Percentiles rank a stretch among this genome's conserved stretches.
These are phyloP conservation scores for Pseudochaenichthys georgianus DNA, from an alignment of 2,797 vertebrate species.

Conservation along the genomic window DNA sequence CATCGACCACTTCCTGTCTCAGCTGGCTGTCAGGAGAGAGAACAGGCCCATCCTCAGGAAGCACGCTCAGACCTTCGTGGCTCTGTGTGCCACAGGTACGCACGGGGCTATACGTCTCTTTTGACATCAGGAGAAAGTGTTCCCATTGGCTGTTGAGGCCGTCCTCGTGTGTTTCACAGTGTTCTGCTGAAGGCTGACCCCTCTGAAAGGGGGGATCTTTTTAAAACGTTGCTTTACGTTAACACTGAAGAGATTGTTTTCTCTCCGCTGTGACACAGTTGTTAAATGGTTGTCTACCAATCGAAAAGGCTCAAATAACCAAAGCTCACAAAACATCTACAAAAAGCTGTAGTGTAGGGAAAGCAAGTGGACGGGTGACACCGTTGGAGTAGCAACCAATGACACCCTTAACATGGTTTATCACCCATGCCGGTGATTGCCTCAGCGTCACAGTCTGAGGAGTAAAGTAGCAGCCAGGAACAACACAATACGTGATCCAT, in stretches of 20 bases:
- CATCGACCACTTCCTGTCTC: conserved; percentile 95
- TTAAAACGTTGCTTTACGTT: background rate
- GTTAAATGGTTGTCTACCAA: too few species aligned
- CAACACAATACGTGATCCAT: too few species aligned
- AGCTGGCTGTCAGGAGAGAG: conserved; percentile 90
- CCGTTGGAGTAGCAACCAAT: too few species aligned
- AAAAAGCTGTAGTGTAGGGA: too few species aligned
- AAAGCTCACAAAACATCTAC: too few species aligned
- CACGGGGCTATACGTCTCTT: background rate
- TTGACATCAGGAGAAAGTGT: background rate
- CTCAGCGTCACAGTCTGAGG: too few species aligned
- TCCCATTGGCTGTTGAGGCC: background rate
- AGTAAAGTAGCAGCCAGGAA: too few species aligned
- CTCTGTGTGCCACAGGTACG: conserved; percentile 96
- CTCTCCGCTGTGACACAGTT: too few species aligned
- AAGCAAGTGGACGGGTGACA: too few species aligned
- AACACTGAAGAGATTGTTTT: background rate
- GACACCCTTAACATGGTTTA: too few species aligned
- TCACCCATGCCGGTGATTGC: too few species aligned
- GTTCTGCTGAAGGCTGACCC: background rate
- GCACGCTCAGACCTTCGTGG: conserved; percentile 96
- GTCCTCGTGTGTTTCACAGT: background rate
- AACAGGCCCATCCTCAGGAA: conserved; percentile 92
- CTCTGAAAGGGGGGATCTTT: background rate
- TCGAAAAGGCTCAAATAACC: too few species aligned